These are phyloP conservation scores for Lycaena phlaeas DNA, from an alignment of 2,888 invertebrate species.

Conservation along the genomic window DNA sequence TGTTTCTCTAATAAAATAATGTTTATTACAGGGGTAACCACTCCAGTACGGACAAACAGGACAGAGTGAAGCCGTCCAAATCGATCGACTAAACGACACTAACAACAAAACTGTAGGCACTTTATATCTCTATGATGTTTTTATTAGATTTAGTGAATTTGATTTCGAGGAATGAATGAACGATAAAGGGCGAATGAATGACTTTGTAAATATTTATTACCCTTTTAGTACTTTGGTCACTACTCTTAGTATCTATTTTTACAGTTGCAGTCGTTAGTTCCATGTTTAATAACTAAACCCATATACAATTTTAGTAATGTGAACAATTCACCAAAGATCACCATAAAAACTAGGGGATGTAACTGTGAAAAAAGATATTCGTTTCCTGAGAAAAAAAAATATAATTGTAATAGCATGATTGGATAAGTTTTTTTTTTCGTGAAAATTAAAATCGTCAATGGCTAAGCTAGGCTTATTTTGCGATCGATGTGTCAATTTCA, in stretches of 20 bases:
- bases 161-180: too few relatives aligned
- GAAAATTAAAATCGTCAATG: neutral
- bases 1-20: neutral
- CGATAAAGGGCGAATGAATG: neutral
- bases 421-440: neutral
- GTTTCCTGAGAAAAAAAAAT: constrained; percentile 7
- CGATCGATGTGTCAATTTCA: constrained; percentile 5
- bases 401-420: neutral
- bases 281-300: too few relatives aligned
- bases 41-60: constrained; percentile 50
- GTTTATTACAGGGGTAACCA: constrained; percentile 51
- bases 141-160: constrained; percentile 26
- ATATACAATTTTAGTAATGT: too few relatives aligned
- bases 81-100: constrained; percentile 47
- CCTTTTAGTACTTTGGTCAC: too few relatives aligned
- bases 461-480: neutral
- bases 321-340: too few relatives aligned
- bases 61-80: constrained; percentile 65
- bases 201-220: too few relatives aligned
- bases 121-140: constrained; percentile 18
- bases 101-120: constrained; percentile 4
- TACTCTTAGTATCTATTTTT: too few relatives aligned
- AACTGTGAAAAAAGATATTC: too few relatives aligned
- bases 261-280: too few relatives aligned
- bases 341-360: too few relatives aligned